Conservation (phyloP, 2,888 invertebrate species). For the Latrodectus hesperus region DNA sequence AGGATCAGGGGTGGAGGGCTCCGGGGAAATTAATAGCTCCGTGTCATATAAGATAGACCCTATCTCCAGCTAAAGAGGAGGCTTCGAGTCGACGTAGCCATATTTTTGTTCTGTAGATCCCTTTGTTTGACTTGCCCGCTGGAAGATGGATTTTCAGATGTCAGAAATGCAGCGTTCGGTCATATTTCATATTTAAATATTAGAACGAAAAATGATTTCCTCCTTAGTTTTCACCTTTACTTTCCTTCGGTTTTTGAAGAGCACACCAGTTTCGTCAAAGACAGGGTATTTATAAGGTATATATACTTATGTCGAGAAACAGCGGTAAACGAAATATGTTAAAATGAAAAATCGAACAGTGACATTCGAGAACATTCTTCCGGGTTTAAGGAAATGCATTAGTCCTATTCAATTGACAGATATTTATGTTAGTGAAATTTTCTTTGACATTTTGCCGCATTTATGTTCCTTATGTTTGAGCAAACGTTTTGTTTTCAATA, state of each 20-base stretch:
- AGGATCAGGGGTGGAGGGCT: slow-evolving; percentile 21
- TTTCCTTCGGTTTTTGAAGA: not conserved
- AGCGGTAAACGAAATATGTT: too few relatives aligned
- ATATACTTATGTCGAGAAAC: too few relatives aligned
- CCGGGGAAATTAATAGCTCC: slow-evolving; percentile 67
- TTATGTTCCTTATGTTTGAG: not conserved
- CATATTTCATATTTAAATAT: slow-evolving; percentile 68
- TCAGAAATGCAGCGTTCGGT: slow-evolving; percentile 52
- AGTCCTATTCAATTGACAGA: too few relatives aligned
- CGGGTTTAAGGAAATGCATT: too few relatives aligned
- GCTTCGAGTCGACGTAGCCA: slow-evolving; percentile 17
- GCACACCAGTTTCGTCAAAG: not conserved
- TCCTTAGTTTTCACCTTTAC: not conserved
- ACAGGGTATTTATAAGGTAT: too few relatives aligned
- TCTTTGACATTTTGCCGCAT: not conserved
- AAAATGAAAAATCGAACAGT: too few relatives aligned
- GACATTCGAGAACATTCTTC: too few relatives aligned
- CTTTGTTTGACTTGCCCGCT: slow-evolving; percentile 55
- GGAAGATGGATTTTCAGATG: slow-evolving; percentile 61
- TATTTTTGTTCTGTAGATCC: slow-evolving; percentile 57
- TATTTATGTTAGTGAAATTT: too few relatives aligned
- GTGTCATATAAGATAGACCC: slow-evolving; percentile 65
- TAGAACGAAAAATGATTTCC: slow-evolving; percentile 48
- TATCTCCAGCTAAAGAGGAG: slow-evolving; percentile 62
- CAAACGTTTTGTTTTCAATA: not conserved